Base-by-base conservation (phyloP, 2,113 vertebrate genomes). In the Nannobrachium achirus region DNA sequence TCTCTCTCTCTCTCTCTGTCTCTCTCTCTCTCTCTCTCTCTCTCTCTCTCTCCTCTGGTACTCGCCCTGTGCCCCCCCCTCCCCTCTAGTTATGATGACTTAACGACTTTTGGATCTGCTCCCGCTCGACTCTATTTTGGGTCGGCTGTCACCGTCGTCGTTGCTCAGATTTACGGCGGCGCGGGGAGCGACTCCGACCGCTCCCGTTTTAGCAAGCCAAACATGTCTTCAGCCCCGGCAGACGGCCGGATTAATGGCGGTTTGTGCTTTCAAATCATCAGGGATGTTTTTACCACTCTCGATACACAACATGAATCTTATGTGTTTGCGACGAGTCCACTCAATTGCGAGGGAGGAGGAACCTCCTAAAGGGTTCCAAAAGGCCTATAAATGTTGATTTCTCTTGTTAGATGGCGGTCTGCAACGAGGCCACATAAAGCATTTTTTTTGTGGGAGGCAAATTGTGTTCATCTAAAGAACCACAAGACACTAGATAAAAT, bases 41-140 rank as follows among this genome's bases (percentile, higher is more conserved):
- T 2, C 10, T 8, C 42, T 8, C 58, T 14, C 42, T 10, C 56
- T 16, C 33, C n/a, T 14, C 56, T 79, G 73, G 79, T 69, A 81
- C 63, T 79, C 81, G 81, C 79, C 8, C n/a, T 19, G 25, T 33
- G 10, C 19, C 6, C 18, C 6, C 51, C 10, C 11, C 16, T 10
- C 51, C 20, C 51, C 15, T 40, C 7, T 6, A 14, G 77, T 88
- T 84, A 82, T 72, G 67, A 82, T 72, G 67, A 67, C 82, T 76
- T 83, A 84, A 86, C 71, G 66, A 78, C 79, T 68, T 71, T 66
- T 56, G 77, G 83, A 79, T 78, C 77, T 50, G 71, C 85, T 85
- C 80, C 73, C 73, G 76, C 83, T 84, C 78, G 77, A 70, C 82
- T 64, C 77, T 52, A 66, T 78, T 80, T 88, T 71, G 48, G 41